These are phyloP conservation scores for Drosophila murphyi DNA, from an alignment of 1,140 invertebrate species.

Conservation along the genomic window DNA sequence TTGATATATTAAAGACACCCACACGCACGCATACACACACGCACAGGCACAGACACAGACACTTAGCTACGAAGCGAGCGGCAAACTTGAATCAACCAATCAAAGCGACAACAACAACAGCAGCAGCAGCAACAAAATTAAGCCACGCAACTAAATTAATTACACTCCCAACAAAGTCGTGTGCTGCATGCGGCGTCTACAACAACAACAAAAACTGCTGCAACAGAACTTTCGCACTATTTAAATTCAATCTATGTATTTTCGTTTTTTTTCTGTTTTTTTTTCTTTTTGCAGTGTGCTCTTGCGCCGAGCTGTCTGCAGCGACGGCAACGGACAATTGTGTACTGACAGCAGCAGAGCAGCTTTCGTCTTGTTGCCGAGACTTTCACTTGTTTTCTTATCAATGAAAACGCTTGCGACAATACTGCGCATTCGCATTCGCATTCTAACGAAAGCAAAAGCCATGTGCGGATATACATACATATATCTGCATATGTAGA, in stretches of 20 bases:
- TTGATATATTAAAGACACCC: slow-evolving; percentile 43
- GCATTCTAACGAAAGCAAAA: slow-evolving; percentile 11
- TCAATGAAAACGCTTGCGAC: slow-evolving; percentile 63
- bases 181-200: slow-evolving; percentile 25
- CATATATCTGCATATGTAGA: not conserved
- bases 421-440: slow-evolving; percentile 39
- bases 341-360: slow-evolving; percentile 36
- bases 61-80: slow-evolving; percentile 17
- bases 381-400: slow-evolving; percentile 65
- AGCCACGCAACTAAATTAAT: slow-evolving; percentile 48
- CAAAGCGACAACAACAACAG: slow-evolving; percentile 34
- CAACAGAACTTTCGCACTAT: slow-evolving; percentile 31
- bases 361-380: slow-evolving; percentile 16
- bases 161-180: slow-evolving; percentile 21
- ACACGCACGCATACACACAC: slow-evolving; percentile 27
- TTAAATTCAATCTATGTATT: slow-evolving; percentile 1
- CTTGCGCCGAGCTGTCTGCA: slow-evolving; percentile 27
- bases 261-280: too few relatives aligned
- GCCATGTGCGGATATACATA: too few relatives aligned
- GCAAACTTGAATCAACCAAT: slow-evolving; percentile 16
- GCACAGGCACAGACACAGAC: not conserved
- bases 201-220: slow-evolving; percentile 14
- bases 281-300: not conserved
- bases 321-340: slow-evolving; percentile 37
- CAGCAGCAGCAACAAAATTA: slow-evolving; percentile 38